Percentiles rank a stretch among this genome's conserved stretches.
Evolutionary conservation across 2,888 invertebrate genomes (phyloP).

Genomic region (Philereme transversata): DNA sequence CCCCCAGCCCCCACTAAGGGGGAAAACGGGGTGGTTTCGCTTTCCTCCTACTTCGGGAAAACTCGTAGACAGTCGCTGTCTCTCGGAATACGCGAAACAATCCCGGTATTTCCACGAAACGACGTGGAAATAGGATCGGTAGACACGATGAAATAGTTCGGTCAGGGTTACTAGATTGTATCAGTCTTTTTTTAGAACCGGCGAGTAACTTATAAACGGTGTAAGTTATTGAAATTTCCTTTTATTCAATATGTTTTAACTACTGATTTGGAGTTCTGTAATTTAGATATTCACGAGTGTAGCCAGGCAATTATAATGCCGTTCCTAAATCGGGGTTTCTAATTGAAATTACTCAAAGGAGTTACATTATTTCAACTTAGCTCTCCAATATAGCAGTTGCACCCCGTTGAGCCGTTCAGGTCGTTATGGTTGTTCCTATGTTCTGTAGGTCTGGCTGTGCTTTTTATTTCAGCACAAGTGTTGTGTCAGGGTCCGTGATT

Average conservation of each 20-base stretch:
- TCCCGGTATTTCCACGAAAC: slow-evolving; percentile 62
- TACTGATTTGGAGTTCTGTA: too few relatives aligned
- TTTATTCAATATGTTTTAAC: too few relatives aligned
- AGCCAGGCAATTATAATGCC: too few relatives aligned
- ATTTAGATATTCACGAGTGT: too few relatives aligned
- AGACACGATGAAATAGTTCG: slow-evolving; percentile 30
- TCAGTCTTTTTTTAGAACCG: slow-evolving; percentile 23
- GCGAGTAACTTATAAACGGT: slow-evolving; percentile 3
- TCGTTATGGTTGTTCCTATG: too few relatives aligned
- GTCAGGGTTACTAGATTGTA: slow-evolving; percentile 36
- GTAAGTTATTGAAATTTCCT: neutral
- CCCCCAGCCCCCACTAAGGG: slow-evolving; percentile 63
- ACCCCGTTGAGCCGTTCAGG: too few relatives aligned
- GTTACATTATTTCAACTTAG: too few relatives aligned
- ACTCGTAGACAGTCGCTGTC: slow-evolving; percentile 51
- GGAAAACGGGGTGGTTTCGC: slow-evolving; percentile 72
- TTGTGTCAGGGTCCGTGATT: slow-evolving; percentile 14
- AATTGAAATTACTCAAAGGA: too few relatives aligned
- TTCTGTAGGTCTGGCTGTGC: neutral
- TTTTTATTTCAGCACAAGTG: neutral
- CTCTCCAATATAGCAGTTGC: too few relatives aligned
- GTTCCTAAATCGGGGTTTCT: too few relatives aligned
- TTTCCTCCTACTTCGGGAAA: slow-evolving; percentile 57
- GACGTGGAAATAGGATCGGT: slow-evolving; percentile 37
- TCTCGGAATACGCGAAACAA: slow-evolving; percentile 57